Conservation (phyloP, 2,797 vertebrate genomes). For the Atherinosoma microstoma region DNA sequence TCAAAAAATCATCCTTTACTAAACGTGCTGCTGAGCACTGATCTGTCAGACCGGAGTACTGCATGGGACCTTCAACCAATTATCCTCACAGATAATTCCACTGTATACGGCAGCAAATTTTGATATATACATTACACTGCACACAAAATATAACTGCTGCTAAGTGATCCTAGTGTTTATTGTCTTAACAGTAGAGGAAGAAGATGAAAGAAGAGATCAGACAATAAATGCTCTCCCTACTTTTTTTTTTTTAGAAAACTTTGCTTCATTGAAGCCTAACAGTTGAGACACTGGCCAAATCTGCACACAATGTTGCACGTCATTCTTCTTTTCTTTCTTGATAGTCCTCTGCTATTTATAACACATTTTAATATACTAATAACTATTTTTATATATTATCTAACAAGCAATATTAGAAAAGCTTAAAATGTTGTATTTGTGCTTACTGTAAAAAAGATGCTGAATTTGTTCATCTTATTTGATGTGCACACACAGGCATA, state of each 20-base stretch:
- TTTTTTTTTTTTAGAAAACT: background rate
- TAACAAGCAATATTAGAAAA: background rate
- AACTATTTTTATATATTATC: background rate
- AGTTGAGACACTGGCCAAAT: background rate
- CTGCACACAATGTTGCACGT: background rate
- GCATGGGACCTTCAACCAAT: background rate
- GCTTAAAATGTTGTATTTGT: background rate
- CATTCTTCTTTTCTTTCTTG: background rate
- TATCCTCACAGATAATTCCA: background rate
- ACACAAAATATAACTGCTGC: background rate
- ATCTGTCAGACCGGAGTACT: background rate
- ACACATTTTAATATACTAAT: background rate
- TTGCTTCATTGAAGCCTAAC: background rate
- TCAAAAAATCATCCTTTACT: slow-evolving; percentile 42
- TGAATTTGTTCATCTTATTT: background rate
- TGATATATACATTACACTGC: background rate
- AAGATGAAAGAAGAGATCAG: background rate
- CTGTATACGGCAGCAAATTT: background rate
- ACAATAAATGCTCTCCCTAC: background rate
- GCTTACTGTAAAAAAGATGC: background rate
- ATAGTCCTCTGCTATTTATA: background rate
- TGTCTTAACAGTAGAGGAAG: background rate
- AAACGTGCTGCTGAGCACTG: slow-evolving; percentile 18
- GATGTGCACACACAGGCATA: background rate
- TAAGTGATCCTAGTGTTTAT: background rate